Evolutionary conservation across 2,888 invertebrate genomes (phyloP).

Genomic region (Lasioglossum pauxillum): DNA sequence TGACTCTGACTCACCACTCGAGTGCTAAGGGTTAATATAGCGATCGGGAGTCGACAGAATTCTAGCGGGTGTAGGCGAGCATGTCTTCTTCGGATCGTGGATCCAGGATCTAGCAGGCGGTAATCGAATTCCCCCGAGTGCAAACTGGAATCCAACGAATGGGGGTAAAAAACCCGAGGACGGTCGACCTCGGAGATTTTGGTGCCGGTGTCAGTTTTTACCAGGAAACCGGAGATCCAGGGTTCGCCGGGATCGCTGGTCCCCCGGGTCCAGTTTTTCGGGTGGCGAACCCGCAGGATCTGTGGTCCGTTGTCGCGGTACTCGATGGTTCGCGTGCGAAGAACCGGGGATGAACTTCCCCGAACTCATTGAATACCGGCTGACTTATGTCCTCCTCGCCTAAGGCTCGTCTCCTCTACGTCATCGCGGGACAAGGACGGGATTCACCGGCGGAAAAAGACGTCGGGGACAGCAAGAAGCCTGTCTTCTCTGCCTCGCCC

Average conservation of each 20-base stretch:
- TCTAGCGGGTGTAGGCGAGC: background rate
- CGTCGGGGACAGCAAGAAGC: slow-evolving; percentile 47
- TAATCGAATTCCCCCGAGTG: slow-evolving; percentile 37
- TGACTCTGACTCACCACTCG: too few species aligned
- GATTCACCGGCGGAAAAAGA: slow-evolving; percentile 44
- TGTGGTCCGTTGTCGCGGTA: slow-evolving; percentile 63
- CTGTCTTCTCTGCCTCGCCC: slow-evolving; percentile 22
- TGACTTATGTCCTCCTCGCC: slow-evolving; percentile 74
- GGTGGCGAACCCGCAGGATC: slow-evolving; percentile 43
- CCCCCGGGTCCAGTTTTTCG: slow-evolving; percentile 47
- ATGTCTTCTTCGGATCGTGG: background rate
- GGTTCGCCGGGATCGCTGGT: slow-evolving; percentile 18
- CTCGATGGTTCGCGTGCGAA: slow-evolving; percentile 71
- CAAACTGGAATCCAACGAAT: slow-evolving; percentile 40
- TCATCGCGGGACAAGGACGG: slow-evolving; percentile 48
- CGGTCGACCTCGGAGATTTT: slow-evolving; percentile 49
- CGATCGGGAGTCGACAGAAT: background rate
- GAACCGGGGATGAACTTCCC: slow-evolving; percentile 72
- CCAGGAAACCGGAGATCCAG: slow-evolving; percentile 53
- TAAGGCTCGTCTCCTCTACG: slow-evolving; percentile 42
- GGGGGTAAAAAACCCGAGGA: slow-evolving; percentile 34
- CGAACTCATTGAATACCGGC: slow-evolving; percentile 79
- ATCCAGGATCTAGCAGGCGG: background rate
- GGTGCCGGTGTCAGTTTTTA: slow-evolving; percentile 50
- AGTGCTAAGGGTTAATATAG: background rate